Conservation (phyloP, 2,113 vertebrate species). For the Pterocles orientalis region DNA sequence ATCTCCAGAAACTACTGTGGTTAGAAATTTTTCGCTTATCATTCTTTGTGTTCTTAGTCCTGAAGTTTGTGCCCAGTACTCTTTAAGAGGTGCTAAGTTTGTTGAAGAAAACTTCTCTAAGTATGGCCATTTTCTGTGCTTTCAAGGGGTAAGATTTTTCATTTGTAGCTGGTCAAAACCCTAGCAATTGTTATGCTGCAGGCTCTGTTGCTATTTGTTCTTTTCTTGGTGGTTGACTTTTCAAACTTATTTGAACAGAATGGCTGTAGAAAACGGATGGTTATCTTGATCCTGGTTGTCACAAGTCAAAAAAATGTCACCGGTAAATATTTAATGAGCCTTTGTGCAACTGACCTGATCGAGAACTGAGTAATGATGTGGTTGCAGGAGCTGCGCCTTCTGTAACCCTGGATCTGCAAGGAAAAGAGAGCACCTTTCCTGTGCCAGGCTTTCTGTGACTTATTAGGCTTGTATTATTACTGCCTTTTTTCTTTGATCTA, state of each 20-base stretch:
- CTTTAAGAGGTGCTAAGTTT: neutral
- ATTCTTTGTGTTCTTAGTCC: neutral
- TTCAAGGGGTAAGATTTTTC: neutral
- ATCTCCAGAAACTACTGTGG: neutral
- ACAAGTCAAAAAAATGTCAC: constrained; percentile 41
- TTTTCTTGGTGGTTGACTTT: constrained; percentile 10
- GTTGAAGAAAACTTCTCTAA: neutral
- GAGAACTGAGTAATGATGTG: neutral
- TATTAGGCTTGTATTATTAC: neutral
- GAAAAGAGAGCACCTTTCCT: neutral
- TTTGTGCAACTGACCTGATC: constrained; percentile 41
- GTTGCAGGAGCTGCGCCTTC: neutral
- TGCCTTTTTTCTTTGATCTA: neutral
- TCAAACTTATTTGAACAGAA: constrained; percentile 9
- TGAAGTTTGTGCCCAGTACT: neutral
- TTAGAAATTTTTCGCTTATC: neutral
- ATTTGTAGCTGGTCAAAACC: neutral
- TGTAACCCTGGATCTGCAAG: neutral
- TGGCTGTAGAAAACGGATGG: neutral
- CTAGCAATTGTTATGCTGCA: neutral
- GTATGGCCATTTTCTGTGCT: neutral
- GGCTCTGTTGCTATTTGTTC: constrained; percentile 6
- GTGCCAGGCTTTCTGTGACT: neutral
- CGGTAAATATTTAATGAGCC: constrained; percentile 65
- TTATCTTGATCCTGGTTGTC: constrained; percentile 53